Evolutionary conservation across 1,140 invertebrate species (phyloP).

Genomic region (Scylla paramamosain): DNA sequence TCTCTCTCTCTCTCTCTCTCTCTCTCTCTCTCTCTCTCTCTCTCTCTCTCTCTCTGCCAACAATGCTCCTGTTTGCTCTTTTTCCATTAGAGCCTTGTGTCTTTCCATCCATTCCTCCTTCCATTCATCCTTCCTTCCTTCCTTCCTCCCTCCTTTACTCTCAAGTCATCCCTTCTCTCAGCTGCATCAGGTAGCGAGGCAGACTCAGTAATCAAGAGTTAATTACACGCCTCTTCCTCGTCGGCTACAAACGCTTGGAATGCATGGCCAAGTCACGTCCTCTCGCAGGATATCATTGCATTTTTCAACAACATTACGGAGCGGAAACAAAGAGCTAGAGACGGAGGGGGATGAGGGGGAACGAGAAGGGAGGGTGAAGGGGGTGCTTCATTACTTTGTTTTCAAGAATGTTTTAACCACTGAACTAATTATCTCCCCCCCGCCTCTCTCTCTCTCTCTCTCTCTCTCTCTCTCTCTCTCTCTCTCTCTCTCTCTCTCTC

Average conservation of each 20-base stretch:
- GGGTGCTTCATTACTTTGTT: not conserved
- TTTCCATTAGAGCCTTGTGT: not conserved
- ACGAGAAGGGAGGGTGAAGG: not conserved
- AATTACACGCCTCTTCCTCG: constrained; percentile 11
- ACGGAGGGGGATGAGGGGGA: no score
- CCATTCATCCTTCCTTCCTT: not conserved
- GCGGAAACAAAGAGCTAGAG: no score
- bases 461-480: not conserved
- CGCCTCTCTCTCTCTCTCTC: not conserved
- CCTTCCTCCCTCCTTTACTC: not conserved
- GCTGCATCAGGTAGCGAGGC: not conserved
- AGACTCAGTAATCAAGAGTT: constrained; percentile 1
- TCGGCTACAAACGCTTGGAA: not conserved
- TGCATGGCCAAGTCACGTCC: not conserved
- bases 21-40: constrained; percentile 20
- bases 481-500: constrained; percentile 7
- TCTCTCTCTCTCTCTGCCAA: not conserved
- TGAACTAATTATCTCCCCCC: not conserved
- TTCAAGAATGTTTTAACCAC: not conserved
- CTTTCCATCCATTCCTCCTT: not conserved
- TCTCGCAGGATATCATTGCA: not conserved
- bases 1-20: constrained; percentile 20
- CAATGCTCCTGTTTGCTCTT: no score
- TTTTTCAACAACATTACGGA: no score
- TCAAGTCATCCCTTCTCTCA: not conserved